phyloP scores from a whole-genome alignment of 1,140 invertebrate species.

The Mercenaria mercenaria region DNA sequence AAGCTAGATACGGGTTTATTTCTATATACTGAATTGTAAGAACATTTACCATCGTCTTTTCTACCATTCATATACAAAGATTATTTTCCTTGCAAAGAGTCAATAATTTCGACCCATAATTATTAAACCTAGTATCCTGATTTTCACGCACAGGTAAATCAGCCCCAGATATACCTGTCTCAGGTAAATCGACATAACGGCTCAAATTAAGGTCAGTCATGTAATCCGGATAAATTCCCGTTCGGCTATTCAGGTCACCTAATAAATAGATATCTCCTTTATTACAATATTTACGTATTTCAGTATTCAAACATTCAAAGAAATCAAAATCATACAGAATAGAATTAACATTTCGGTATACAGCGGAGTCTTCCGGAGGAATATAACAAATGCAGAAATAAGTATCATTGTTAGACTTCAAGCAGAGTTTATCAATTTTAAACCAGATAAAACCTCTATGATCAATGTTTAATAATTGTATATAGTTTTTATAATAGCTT shows the following conservation, averaged over 20 bases:
- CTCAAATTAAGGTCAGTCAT: background rate
- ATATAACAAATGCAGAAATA: slow-evolving; percentile 37
- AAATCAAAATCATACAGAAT: slow-evolving; percentile 1
- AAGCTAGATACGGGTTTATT: background rate
- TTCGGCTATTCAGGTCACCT: slow-evolving; percentile 24
- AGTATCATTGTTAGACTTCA: background rate
- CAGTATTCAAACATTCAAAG: background rate
- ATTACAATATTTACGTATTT: background rate
- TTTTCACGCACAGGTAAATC: background rate
- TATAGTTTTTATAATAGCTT: background rate
- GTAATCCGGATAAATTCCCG: background rate
- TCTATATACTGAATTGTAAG: background rate
- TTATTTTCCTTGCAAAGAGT: slow-evolving; percentile 24
- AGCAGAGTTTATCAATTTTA: background rate
- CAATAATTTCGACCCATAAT: slow-evolving; percentile 15
- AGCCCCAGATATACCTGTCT: background rate
- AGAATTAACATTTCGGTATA: slow-evolving; percentile 1
- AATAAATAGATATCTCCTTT: slow-evolving; percentile 16
- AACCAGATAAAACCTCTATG: slow-evolving; percentile 29
- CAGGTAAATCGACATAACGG: background rate
- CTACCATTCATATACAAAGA: slow-evolving; percentile 1
- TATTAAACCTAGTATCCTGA: background rate
- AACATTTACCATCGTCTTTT: background rate
- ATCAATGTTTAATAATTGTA: background rate
- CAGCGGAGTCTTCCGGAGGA: background rate